These are phyloP conservation scores for Bovichtus variegatus DNA, from an alignment of 2,797 vertebrate genomes.

Conservation along the genomic window DNA sequence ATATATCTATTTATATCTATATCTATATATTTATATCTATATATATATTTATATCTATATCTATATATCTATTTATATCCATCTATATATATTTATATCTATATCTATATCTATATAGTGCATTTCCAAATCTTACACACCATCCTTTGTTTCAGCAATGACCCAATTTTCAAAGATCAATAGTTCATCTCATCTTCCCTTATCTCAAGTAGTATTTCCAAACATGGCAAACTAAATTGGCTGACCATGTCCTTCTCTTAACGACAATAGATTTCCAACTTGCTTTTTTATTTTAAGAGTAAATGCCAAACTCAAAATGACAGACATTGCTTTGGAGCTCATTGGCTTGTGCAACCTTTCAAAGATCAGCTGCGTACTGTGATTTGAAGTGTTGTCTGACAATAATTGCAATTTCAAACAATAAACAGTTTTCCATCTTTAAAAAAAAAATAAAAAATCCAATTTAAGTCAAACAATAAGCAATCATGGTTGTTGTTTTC, in stretches of 20 bases:
- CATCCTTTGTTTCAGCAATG: conserved; percentile 5
- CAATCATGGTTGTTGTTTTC: neutral
- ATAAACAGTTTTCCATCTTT: neutral
- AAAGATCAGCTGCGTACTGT: neutral
- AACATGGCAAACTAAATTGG: conserved; percentile 11
- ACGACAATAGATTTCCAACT: conserved; percentile 2
- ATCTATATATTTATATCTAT: no score
- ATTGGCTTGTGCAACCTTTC: conserved; percentile 19
- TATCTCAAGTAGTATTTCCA: conserved; percentile 27
- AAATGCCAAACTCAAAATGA: conserved; percentile 27
- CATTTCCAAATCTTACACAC: neutral
- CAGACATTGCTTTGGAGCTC: conserved; percentile 4
- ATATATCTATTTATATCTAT: no score
- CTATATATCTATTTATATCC: no score
- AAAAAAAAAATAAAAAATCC: neutral
- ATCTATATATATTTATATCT: no score
- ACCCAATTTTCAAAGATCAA: conserved; percentile 29
- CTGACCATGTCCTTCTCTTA: neutral
- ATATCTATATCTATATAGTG: no score
- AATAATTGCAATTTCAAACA: neutral
- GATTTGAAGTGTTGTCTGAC: conserved; percentile 20
- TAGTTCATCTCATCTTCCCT: conserved; percentile 27
- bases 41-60: no score
- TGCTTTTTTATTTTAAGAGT: neutral
- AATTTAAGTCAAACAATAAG: neutral